A percentile compares a stretch with the other conserved stretches of the same genome.
These are phyloP conservation scores for Pammene fasciana DNA, from an alignment of 2,888 invertebrate genomes.

Conservation along the genomic window DNA sequence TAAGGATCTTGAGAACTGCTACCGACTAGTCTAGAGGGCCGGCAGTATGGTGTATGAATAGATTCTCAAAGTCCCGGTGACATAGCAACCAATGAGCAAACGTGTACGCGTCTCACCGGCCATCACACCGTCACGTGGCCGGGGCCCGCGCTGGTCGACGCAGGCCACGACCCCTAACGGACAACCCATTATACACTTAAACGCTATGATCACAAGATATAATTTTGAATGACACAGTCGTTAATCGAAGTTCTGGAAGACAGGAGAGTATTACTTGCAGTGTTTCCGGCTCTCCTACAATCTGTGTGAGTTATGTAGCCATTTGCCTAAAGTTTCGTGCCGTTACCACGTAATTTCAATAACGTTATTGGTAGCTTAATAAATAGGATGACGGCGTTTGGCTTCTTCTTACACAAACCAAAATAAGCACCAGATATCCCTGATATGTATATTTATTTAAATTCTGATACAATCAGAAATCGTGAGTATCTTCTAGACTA, in stretches of 20 bases:
- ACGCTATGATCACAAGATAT: slow-evolving; percentile 43
- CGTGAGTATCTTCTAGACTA: too few relatives aligned
- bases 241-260: neutral
- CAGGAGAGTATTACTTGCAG: slow-evolving; percentile 9
- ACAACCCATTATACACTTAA: slow-evolving; percentile 61
- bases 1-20: slow-evolving; percentile 25
- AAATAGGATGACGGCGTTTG: too few relatives aligned
- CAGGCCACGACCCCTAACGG: slow-evolving; percentile 74
- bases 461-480: too few relatives aligned
- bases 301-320: neutral
- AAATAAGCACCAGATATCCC: too few relatives aligned
- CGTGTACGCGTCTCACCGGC: slow-evolving; percentile 70
- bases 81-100: slow-evolving; percentile 40
- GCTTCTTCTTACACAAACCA: too few relatives aligned
- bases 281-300: slow-evolving; percentile 7
- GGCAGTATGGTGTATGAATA: too few relatives aligned
- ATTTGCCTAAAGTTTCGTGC: neutral
- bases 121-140: slow-evolving; percentile 83
- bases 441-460: too few relatives aligned
- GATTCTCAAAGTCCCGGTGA: slow-evolving; percentile 30
- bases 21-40: too few relatives aligned
- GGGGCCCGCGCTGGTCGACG: slow-evolving; percentile 59
- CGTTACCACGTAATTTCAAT: neutral
- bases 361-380: neutral
- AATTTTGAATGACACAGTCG: slow-evolving; percentile 33